These are phyloP conservation scores for Drosophila arawakana DNA, from an alignment of 1,140 invertebrate genomes.

Conservation along the genomic window DNA sequence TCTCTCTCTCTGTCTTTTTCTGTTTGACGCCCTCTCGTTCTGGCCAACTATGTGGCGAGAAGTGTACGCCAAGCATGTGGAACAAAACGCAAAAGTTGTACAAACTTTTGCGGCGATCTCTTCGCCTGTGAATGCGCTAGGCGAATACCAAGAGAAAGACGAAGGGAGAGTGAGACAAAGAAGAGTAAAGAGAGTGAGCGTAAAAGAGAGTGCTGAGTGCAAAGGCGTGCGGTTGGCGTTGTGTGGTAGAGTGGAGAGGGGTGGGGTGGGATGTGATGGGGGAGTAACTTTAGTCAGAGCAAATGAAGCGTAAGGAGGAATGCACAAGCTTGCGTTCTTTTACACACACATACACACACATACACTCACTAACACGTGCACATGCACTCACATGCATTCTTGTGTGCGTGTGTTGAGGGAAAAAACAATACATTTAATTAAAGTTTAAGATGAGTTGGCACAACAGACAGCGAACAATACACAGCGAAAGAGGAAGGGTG, in stretches of 20 bases:
- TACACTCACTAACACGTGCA: slow-evolving; percentile 3
- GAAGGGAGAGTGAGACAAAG: too few relatives aligned
- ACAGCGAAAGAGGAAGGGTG: not conserved
- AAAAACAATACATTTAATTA: slow-evolving; percentile 83
- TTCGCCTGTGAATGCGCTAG: slow-evolving; percentile 27
- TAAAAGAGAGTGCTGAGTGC: not conserved
- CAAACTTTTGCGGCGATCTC: slow-evolving; percentile 79
- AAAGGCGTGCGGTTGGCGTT: not conserved
- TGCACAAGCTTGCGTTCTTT: slow-evolving; percentile 31
- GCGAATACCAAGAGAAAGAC: not conserved
- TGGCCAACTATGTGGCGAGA: slow-evolving; percentile 54
- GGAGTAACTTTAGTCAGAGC: slow-evolving; percentile 30
- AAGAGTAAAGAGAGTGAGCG: not conserved
- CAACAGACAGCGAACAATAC: slow-evolving; percentile 20
- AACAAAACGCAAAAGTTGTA: slow-evolving; percentile 77
- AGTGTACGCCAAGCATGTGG: slow-evolving; percentile 76
- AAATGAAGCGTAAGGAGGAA: slow-evolving; percentile 74
- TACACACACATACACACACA: slow-evolving; percentile 4
- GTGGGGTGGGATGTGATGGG: not conserved
- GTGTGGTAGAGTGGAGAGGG: not conserved
- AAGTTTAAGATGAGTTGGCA: slow-evolving; percentile 77
- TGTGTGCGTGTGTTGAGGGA: slow-evolving; percentile 12
- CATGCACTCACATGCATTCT: slow-evolving; percentile 13
- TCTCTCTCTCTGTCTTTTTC: not conserved
- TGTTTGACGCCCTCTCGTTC: not conserved